These are phyloP conservation scores for Melieria picta DNA, from an alignment of 2,888 invertebrate species.

Conservation along the genomic window DNA sequence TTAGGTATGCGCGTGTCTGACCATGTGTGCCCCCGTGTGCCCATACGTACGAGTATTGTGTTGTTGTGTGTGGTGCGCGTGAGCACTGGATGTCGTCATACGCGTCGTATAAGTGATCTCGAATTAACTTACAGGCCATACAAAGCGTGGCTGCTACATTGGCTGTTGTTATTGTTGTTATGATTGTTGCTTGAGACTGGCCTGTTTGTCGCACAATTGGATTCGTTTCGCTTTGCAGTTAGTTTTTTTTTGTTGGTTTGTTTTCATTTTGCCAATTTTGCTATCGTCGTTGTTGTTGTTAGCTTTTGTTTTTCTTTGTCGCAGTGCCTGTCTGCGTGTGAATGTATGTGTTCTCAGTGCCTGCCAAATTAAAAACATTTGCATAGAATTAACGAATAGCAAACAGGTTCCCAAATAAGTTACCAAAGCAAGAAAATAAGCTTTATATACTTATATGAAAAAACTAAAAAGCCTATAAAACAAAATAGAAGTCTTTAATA, in stretches of 20 bases:
- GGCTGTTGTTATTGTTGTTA: background rate
- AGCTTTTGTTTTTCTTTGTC: background rate
- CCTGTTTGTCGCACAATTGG: background rate
- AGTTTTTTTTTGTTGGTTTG: constrained; percentile 3
- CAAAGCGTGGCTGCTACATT: background rate
- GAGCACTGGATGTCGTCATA: background rate
- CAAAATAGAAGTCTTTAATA: background rate
- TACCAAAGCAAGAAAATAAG: background rate
- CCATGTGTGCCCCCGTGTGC: no score
- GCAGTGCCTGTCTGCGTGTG: background rate
- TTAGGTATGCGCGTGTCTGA: no score
- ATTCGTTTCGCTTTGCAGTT: background rate
- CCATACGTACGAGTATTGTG: no score
- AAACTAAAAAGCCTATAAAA: background rate
- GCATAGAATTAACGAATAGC: constrained; percentile 17
- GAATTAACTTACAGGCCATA: background rate
- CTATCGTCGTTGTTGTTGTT: background rate
- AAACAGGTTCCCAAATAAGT: constrained; percentile 13
- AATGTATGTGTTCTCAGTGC: background rate
- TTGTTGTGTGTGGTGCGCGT: no score
- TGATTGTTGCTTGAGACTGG: background rate
- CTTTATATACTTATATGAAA: background rate
- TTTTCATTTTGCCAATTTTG: background rate
- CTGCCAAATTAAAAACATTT: constrained; percentile 6
- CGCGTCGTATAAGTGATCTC: constrained; percentile 2